Evolutionary conservation across 1,140 invertebrate genomes (phyloP), one percentile per base, ranked within the genome.

Genomic region (Tetraneura akinire): DNA sequence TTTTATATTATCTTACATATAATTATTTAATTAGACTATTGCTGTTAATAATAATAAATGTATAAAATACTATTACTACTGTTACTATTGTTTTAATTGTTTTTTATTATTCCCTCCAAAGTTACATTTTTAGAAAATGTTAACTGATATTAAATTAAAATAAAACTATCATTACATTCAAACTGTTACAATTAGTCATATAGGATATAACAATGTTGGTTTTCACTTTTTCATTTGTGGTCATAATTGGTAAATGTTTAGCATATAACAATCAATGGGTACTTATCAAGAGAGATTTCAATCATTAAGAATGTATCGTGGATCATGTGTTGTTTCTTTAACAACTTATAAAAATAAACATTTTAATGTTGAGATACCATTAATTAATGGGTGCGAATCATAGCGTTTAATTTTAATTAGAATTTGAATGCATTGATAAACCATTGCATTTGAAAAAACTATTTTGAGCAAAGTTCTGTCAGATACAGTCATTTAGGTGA

Each of bases 351-450:
- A 3, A 78, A 60, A 14, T 11, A 55, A 78, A 47, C 74, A 78
- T 62, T 78, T 47, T 26, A 57, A 78, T 45, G 55, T 78, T 29
- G 55, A 78, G 62, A 78, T 78, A 60, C 74, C 74, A 42, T 60
- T 78, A 29, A 26, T 26, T 6, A 78, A 78, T 45, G 53, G 55
- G 29, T 21, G n/a, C n/a, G n/a, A n/a, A n/a, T n/a, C n/a, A n/a
- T n/a, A n/a, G n/a, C n/a, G n/a, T n/a, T n/a, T n/a, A n/a, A n/a
- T n/a, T n/a, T n/a, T n/a, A n/a, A n/a, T n/a, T n/a, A n/a, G n/a
- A n/a, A n/a, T n/a, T n/a, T n/a, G n/a, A n/a, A n/a, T n/a, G n/a
- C n/a, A n/a, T n/a, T n/a, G n/a, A n/a, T n/a, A n/a, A n/a, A n/a
- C n/a, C n/a, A n/a, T n/a, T n/a, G n/a, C n/a, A n/a, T n/a, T n/a